phyloP scores from a whole-genome alignment of 2,797 vertebrate genomes.

The Platalea minor region DNA sequence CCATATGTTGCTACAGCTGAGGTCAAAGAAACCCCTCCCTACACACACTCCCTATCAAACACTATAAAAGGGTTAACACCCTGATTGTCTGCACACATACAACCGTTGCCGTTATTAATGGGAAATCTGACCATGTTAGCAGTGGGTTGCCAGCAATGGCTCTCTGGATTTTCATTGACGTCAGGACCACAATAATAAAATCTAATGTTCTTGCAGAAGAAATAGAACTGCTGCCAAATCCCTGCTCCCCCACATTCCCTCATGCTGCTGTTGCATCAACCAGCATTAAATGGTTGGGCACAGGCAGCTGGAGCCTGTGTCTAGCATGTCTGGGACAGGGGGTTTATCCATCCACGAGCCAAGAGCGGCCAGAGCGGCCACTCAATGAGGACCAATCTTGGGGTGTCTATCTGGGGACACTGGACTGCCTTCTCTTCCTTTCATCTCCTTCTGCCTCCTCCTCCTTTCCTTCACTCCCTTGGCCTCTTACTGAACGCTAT shows the following conservation, averaged over 20 bases:
- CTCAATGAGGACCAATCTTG: rapidly evolving
- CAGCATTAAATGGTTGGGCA: neutral
- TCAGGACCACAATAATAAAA: neutral
- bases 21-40: neutral
- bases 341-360: rapidly evolving
- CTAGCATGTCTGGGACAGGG: neutral
- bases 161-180: rapidly evolving
- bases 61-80: neutral
- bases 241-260: neutral
- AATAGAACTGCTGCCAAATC: neutral
- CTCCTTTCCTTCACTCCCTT: neutral
- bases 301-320: neutral
- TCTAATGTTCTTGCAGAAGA: neutral
- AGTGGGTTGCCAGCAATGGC: neutral
- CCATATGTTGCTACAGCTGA: neutral
- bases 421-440: neutral
- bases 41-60: rapidly evolving
- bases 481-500: neutral
- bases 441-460: neutral
- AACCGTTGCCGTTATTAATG: rapidly evolving
- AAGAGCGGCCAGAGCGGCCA: rapidly evolving
- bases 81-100: neutral
- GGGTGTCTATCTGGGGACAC: neutral
- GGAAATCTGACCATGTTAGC: neutral
- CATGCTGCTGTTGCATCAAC: neutral